Percentiles rank a stretch among this genome's conserved stretches.
These are phyloP conservation scores for Actinia tenebrosa DNA, from an alignment of 64 coral and sea anemone species.

Conservation along the genomic window DNA sequence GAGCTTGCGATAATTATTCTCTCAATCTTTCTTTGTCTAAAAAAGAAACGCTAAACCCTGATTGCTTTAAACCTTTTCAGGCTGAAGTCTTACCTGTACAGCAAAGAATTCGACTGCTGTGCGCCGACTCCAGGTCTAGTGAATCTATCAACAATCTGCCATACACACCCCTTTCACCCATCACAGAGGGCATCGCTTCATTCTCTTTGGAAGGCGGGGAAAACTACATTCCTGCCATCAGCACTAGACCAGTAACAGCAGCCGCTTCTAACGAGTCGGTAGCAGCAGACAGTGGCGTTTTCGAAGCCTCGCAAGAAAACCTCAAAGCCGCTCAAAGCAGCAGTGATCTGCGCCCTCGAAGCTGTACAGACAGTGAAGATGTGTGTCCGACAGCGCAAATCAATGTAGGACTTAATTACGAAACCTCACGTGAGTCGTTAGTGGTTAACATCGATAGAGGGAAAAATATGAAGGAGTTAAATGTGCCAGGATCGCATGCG, in stretches of 20 bases:
- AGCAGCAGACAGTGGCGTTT: constrained; percentile 97
- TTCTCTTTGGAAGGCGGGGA: constrained; percentile 54
- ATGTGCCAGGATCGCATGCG: constrained; percentile 25
- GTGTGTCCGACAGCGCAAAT: constrained; percentile 65
- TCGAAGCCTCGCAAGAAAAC: constrained; percentile 94
- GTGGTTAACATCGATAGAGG: constrained; percentile 81
- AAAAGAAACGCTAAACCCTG: not conserved
- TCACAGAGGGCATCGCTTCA: constrained; percentile 75
- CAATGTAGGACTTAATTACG: constrained; percentile 82
- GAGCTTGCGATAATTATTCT: not conserved
- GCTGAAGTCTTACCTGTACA: constrained; percentile 56
- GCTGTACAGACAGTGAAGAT: constrained; percentile 49
- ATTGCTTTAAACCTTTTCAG: not conserved
- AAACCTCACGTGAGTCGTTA: constrained; percentile 59
- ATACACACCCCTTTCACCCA: constrained; percentile 79
- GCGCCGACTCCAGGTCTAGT: constrained; percentile 69
- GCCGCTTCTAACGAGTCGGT: constrained; percentile 96
- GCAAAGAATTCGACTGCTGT: constrained; percentile 39
- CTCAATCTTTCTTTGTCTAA: not conserved
- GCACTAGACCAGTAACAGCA: constrained; percentile 66
- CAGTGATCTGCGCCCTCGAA: constrained; percentile 37
- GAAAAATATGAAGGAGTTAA: constrained; percentile 59
- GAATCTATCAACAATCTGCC: constrained; percentile 77
- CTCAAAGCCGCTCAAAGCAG: constrained; percentile 69
- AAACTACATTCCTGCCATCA: constrained; percentile 17